Conservation (phyloP, 2,797 vertebrate genomes). For the Danio tinwini region DNA sequence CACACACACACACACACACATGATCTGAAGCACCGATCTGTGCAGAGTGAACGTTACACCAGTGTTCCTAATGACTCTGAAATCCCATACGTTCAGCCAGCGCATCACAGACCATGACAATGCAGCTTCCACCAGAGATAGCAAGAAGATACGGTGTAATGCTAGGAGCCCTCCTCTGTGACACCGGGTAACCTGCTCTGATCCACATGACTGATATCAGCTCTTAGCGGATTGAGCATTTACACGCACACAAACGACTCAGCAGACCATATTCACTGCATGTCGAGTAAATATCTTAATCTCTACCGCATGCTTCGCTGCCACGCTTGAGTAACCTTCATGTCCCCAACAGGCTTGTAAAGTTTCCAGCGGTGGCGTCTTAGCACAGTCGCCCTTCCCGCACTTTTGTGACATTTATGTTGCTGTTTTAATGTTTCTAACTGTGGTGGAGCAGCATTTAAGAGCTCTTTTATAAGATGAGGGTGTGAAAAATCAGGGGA, state of each 20-base stretch:
- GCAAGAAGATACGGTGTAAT: slow-evolving; percentile 23
- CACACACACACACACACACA: not conserved
- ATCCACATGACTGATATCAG: not conserved
- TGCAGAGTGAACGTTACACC: not conserved
- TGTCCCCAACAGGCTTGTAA: slow-evolving; percentile 32
- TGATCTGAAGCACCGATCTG: not conserved
- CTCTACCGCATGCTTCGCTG: slow-evolving; percentile 29
- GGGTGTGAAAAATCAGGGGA: not conserved
- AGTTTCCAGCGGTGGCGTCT: not conserved
- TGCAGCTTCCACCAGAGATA: slow-evolving; percentile 51
- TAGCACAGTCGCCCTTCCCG: not conserved
- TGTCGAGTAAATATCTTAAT: slow-evolving; percentile 36
- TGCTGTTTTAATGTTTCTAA: not conserved
- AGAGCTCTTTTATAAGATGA: slow-evolving; percentile 7
- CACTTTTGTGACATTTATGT: slow-evolving; percentile 11
- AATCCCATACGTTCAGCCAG: slow-evolving; percentile 27
- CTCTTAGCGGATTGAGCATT: slow-evolving; percentile 3
- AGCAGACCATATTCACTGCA: slow-evolving; percentile 19
- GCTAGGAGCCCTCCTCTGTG: not conserved
- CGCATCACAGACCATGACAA: slow-evolving; percentile 45
- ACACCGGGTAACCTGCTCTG: not conserved
- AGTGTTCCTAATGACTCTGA: not conserved
- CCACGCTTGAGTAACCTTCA: slow-evolving; percentile 34
- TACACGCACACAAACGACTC: slow-evolving; percentile 16
- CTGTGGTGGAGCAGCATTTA: slow-evolving; percentile 29